Conservation (phyloP, 2,888 invertebrate genomes). For the Aspidapion aeneum region DNA sequence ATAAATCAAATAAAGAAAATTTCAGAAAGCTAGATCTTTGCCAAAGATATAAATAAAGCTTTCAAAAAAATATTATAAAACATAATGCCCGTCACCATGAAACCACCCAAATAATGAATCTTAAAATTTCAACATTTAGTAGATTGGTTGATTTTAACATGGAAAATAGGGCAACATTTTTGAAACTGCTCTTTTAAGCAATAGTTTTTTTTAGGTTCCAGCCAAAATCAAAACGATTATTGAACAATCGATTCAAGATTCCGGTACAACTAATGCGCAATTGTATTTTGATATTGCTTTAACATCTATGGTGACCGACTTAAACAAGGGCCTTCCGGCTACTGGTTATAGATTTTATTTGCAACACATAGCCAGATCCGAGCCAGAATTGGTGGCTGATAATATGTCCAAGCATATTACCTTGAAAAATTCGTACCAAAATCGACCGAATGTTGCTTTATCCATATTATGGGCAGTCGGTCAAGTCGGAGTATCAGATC, state of each 20-base stretch:
- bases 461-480: slow-evolving; percentile 75
- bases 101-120: too few species aligned
- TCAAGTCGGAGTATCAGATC: slow-evolving; percentile 64
- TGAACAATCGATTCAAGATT: slow-evolving; percentile 54
- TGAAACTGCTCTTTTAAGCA: too few species aligned
- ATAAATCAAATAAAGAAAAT: too few species aligned
- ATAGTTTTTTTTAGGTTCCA: slow-evolving; percentile 41
- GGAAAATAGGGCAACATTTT: too few species aligned
- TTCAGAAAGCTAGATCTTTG: too few species aligned
- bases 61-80: too few species aligned
- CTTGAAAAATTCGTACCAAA: slow-evolving; percentile 72
- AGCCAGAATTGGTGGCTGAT: slow-evolving; percentile 60
- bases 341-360: slow-evolving; percentile 69
- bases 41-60: too few species aligned
- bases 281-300: slow-evolving; percentile 69
- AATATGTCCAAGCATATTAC: slow-evolving; percentile 61
- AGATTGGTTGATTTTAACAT: too few species aligned
- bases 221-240: slow-evolving; percentile 43
- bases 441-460: slow-evolving; percentile 67
- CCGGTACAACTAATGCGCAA: slow-evolving; percentile 60
- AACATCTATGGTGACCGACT: slow-evolving; percentile 66
- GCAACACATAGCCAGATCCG: slow-evolving; percentile 63
- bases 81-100: too few species aligned
- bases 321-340: slow-evolving; percentile 63
- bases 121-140: too few species aligned